phyloP scores from a whole-genome alignment of 2,797 vertebrate species.

The Geotrypetes seraphini region DNA sequence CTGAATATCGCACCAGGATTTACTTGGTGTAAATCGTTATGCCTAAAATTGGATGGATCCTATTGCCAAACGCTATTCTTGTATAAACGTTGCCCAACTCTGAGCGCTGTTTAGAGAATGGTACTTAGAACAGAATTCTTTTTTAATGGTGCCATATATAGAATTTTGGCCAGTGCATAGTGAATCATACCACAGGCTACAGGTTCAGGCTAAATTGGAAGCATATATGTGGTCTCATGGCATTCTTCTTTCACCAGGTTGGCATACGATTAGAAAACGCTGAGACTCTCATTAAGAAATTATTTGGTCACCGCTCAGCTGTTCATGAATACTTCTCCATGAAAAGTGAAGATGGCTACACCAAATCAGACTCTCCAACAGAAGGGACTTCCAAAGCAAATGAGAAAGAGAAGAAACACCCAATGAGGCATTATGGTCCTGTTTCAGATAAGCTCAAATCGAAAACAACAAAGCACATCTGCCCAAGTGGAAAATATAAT shows the following conservation, averaged over 20 bases:
- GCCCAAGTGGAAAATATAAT: constrained; percentile 42
- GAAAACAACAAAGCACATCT: constrained; percentile 34
- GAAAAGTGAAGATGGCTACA: constrained; percentile 13
- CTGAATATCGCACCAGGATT: too few species aligned
- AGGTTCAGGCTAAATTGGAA: too few species aligned
- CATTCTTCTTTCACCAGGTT: constrained; percentile 52
- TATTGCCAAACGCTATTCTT: too few species aligned
- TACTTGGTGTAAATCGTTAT: too few species aligned
- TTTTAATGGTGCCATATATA: too few species aligned
- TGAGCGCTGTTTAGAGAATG: too few species aligned
- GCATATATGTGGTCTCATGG: too few species aligned
- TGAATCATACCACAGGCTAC: too few species aligned
- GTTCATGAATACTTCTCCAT: constrained; percentile 16
- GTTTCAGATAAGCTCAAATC: constrained; percentile 12
- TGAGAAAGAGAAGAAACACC: constrained; percentile 25
- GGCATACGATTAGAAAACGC: constrained; percentile 64
- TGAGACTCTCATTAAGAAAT: constrained; percentile 53
- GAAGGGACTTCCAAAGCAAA: constrained; percentile 9
- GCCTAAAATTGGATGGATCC: too few species aligned
- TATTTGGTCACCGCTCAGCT: constrained; percentile 42
- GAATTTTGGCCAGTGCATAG: too few species aligned
- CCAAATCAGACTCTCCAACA: constrained; percentile 4
- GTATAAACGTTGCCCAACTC: too few species aligned
- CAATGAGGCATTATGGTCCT: background rate
- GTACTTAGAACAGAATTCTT: too few species aligned